Percentiles rank a stretch among this genome's conserved stretches.
phyloP scores from a whole-genome alignment of 1,140 invertebrate species.

The Papilio polyxenes region DNA sequence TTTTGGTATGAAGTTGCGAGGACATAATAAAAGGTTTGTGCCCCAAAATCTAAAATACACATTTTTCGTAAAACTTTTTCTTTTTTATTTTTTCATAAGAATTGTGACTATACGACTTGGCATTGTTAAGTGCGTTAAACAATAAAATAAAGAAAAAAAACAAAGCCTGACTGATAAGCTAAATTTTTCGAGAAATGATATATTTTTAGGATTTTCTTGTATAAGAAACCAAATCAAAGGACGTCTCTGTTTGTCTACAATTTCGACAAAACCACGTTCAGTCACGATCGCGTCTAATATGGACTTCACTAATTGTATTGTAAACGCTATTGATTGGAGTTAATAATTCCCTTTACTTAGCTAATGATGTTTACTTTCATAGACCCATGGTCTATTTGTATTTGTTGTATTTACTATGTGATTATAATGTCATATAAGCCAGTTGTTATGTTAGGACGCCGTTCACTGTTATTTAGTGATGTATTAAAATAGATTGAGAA shows the following conservation, averaged over 20 bases:
- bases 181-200: background rate
- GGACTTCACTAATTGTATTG: conserved; percentile 14
- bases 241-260: conserved; percentile 7
- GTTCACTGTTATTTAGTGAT: background rate
- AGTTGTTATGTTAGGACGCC: background rate
- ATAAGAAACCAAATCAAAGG: background rate
- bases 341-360: conserved; percentile 19
- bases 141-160: background rate
- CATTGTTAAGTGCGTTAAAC: background rate
- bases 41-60: too few species aligned
- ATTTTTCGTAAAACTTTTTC: too few species aligned
- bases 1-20: too few species aligned
- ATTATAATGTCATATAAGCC: background rate
- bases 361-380: conserved; percentile 14
- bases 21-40: too few species aligned
- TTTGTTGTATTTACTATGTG: background rate
- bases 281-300: conserved; percentile 28
- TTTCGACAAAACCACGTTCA: background rate
- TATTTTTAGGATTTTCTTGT: background rate
- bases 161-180: background rate
- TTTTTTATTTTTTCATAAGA: too few species aligned
- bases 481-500: background rate
- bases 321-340: conserved; percentile 1
- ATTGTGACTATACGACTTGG: too few species aligned
- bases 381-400: background rate